Percentiles rank a stretch among this genome's conserved stretches.
Evolutionary conservation across 1,140 invertebrate species (phyloP).

Genomic region (Rhagoletis pomonella): DNA sequence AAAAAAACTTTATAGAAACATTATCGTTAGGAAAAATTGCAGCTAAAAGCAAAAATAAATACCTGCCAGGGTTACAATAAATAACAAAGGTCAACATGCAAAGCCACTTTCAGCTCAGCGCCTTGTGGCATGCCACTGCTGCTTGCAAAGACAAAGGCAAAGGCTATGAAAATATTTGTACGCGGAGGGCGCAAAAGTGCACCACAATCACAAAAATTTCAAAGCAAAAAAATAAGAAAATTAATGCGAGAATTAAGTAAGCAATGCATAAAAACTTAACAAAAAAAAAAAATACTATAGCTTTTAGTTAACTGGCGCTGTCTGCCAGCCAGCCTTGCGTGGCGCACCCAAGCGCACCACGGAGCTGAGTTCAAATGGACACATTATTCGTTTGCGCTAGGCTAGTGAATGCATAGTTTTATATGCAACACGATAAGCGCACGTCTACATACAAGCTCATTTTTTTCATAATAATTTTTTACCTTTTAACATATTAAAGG

Average conservation of each 20-base stretch:
- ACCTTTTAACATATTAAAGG: conserved; percentile 47
- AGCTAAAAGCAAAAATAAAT: conserved; percentile 2
- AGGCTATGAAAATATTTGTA: conserved; percentile 24
- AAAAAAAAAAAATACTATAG: background rate
- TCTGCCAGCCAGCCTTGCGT: background rate
- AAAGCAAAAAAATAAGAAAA: conserved; percentile 1
- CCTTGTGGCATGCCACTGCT: conserved; percentile 41
- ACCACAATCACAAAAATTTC: background rate
- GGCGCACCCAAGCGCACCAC: conserved; percentile 42
- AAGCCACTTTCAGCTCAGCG: conserved; percentile 33
- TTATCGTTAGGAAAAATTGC: background rate
- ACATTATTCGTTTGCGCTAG: conserved; percentile 18
- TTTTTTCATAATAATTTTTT: background rate
- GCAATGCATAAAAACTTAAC: conserved; percentile 18
- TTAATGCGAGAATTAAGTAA: conserved; percentile 21
- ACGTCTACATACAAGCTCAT: background rate
- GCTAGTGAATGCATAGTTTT: background rate
- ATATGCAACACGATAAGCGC: conserved; percentile 14
- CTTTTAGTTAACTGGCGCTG: background rate
- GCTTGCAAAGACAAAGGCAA: background rate
- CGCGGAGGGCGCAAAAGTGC: conserved; percentile 34
- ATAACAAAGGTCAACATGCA: conserved; percentile 50
- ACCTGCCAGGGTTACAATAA: conserved; percentile 27
- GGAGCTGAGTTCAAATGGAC: conserved; percentile 29
- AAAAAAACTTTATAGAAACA: conserved; percentile 28